Percentiles rank a stretch among this genome's conserved stretches.
These are phyloP conservation scores for Ypsolopha sequella DNA, from an alignment of 2,888 invertebrate genomes.

Conservation along the genomic window DNA sequence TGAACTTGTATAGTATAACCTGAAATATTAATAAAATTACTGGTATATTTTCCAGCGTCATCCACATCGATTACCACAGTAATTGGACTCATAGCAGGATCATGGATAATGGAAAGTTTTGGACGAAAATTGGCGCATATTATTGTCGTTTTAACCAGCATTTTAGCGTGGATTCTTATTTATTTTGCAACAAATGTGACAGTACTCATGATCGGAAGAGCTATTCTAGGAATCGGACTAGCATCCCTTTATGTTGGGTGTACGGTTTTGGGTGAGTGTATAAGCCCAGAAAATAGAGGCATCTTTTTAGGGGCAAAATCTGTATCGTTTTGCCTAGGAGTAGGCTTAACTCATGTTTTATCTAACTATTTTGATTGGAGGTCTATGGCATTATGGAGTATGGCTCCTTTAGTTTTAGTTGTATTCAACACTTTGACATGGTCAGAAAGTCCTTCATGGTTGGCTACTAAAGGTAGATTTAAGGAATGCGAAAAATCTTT, in stretches of 20 bases:
- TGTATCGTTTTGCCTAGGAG: not conserved
- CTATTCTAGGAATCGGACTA: not conserved
- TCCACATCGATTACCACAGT: not conserved
- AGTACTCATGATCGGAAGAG: not conserved
- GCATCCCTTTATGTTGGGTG: not conserved
- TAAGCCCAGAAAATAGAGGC: not conserved
- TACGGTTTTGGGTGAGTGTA: not conserved
- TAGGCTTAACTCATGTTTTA: not conserved
- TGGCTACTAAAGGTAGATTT: constrained; percentile 11
- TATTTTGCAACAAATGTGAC: not conserved
- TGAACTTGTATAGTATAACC: too few species aligned
- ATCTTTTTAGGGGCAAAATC: not conserved
- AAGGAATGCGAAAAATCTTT: constrained; percentile 5
- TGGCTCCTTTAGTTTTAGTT: constrained; percentile 4
- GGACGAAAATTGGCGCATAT: not conserved
- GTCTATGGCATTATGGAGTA: not conserved
- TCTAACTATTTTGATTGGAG: not conserved
- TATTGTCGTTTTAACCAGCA: not conserved
- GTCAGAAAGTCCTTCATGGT: constrained; percentile 16
- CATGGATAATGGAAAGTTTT: not conserved
- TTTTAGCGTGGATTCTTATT: not conserved
- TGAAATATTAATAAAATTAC: too few species aligned
- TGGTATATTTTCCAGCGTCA: not conserved
- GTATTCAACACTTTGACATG: constrained; percentile 4
- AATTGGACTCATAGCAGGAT: not conserved